Evolutionary conservation across 1,140 invertebrate genomes (phyloP).

Genomic region (Drosophila kikkawai): DNA sequence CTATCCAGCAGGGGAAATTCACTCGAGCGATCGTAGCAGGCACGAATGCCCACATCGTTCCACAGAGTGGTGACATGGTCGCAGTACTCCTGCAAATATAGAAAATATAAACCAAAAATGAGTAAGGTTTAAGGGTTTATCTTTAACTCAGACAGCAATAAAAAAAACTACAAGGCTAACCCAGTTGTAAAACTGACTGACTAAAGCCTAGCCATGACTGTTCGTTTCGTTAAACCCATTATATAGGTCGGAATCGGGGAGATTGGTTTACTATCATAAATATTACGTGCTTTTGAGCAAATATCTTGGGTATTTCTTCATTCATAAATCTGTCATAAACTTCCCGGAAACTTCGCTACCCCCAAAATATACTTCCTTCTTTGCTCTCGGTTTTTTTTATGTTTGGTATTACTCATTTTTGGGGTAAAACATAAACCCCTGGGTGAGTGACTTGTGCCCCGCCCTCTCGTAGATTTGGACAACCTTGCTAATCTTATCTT

Average conservation of each 20-base stretch:
- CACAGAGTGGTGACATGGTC: slow-evolving; percentile 88
- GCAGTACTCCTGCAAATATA: slow-evolving; percentile 88
- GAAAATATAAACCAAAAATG: slow-evolving; percentile 8
- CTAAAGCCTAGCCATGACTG: neutral
- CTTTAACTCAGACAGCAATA: neutral
- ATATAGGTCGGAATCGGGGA: slow-evolving; percentile 7
- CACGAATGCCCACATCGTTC: slow-evolving; percentile 89
- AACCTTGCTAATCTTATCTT: slow-evolving; percentile 63
- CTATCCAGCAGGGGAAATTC: slow-evolving; percentile 93
- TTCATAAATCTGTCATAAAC: slow-evolving; percentile 18
- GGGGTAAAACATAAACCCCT: slow-evolving; percentile 32
- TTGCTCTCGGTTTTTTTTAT: neutral
- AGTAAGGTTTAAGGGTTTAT: neutral
- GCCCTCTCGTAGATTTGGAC: slow-evolving; percentile 13
- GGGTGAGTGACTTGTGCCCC: slow-evolving; percentile 31
- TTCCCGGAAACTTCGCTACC: neutral
- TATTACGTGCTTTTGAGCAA: slow-evolving; percentile 1
- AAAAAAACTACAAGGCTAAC: slow-evolving; percentile 9
- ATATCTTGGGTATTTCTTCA: slow-evolving; percentile 5
- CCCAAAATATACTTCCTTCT: neutral
- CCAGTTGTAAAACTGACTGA: slow-evolving; percentile 7
- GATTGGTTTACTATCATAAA: slow-evolving; percentile 16
- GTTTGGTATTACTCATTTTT: slow-evolving; percentile 36
- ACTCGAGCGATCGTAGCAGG: slow-evolving; percentile 90
- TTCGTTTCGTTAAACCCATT: neutral